Conservation (phyloP, 2,113 vertebrate species). For the Eonycteris spelaea region DNA sequence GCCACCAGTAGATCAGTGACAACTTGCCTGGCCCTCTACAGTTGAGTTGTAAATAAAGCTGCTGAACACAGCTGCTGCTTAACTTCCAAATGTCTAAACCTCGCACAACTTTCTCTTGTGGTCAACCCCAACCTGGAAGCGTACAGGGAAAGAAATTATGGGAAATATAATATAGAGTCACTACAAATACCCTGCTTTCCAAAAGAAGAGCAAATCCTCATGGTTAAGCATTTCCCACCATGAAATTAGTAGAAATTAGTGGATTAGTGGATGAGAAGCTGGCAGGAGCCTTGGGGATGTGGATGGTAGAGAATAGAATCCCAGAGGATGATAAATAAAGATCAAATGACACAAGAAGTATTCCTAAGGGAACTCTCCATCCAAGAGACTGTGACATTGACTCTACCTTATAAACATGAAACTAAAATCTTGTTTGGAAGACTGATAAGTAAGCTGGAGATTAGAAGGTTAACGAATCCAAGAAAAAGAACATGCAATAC, state of each 20-base stretch:
- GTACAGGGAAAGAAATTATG: background rate
- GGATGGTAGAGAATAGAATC: background rate
- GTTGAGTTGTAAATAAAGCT: background rate
- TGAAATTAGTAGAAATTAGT: background rate
- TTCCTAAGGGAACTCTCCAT: background rate
- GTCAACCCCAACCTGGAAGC: background rate
- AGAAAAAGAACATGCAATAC: background rate
- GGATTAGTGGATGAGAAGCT: background rate
- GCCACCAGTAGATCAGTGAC: background rate
- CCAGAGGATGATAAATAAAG: background rate
- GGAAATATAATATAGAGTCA: background rate
- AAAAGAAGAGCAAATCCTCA: background rate
- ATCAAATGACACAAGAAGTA: background rate
- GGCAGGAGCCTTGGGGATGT: background rate
- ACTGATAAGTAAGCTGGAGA: background rate
- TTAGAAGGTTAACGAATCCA: background rate
- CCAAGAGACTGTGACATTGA: background rate
- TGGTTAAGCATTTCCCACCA: background rate
- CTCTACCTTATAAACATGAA: background rate
- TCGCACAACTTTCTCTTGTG: background rate
- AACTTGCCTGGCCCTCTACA: background rate
- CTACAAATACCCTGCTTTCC: background rate
- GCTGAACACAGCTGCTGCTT: background rate
- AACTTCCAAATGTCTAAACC: background rate
- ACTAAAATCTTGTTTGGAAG: constrained; percentile 6